Conservation (phyloP, 2,888 invertebrate genomes). For the Odontocolon sp. region DNA sequence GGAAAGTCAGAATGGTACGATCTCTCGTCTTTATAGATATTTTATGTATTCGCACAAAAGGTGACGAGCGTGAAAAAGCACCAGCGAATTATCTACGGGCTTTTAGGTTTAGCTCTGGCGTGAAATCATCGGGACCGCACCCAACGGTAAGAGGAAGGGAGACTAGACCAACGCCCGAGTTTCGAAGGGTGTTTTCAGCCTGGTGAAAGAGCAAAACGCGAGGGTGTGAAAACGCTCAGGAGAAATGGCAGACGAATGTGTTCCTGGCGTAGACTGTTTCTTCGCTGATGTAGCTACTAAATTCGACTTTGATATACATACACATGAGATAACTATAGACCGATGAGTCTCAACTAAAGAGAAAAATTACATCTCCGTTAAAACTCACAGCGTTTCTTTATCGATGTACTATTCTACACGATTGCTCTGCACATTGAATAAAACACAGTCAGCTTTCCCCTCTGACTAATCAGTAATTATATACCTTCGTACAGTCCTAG, state of each 20-base stretch:
- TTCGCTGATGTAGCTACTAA: not conserved
- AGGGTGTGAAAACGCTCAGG: slow-evolving; percentile 53
- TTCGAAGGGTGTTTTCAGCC: slow-evolving; percentile 38
- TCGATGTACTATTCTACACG: too few relatives aligned
- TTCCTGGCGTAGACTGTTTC: slow-evolving; percentile 15
- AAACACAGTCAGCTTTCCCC: too few relatives aligned
- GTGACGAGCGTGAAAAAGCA: slow-evolving; percentile 13
- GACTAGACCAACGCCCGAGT: slow-evolving; percentile 28
- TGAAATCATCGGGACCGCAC: slow-evolving; percentile 78
- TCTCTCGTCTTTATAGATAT: not conserved
- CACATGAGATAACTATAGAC: too few relatives aligned
- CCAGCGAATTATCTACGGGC: slow-evolving; percentile 75
- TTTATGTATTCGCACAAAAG: slow-evolving; percentile 20
- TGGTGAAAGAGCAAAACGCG: slow-evolving; percentile 38
- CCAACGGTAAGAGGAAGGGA: slow-evolving; percentile 61
- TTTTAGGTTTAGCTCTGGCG: slow-evolving; percentile 75
- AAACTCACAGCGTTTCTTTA: too few relatives aligned
- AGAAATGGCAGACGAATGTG: slow-evolving; percentile 43
- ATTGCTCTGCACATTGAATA: too few relatives aligned
- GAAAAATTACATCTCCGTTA: too few relatives aligned
- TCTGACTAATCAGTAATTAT: slow-evolving; percentile 80
- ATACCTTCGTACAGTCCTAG: slow-evolving; percentile 78
- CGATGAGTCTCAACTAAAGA: too few relatives aligned
- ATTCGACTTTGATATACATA: not conserved
- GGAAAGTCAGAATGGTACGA: not conserved